Base-by-base conservation (phyloP, 2,888 invertebrate species). In the Acanthosepion lycidas region DNA sequence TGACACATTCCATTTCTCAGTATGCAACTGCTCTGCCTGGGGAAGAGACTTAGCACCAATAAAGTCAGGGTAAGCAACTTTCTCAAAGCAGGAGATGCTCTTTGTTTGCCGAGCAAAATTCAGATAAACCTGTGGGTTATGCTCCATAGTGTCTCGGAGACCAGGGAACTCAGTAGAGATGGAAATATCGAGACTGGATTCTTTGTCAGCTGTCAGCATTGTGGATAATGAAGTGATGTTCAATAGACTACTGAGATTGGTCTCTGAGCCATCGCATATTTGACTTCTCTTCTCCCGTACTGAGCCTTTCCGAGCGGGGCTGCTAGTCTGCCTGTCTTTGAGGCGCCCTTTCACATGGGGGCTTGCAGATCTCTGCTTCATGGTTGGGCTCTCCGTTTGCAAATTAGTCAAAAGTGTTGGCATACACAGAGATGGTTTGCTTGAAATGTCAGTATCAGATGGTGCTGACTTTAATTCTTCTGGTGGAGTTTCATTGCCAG, bases 31-130 rank as follows among this genome's bases (percentile, higher is more conserved):
- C 96, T 98, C 98, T 0, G 98, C 98, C 78, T 96, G 96, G 42
- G 96, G 96, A 0, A 97, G 97, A 48, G 98, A 98, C 93, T 96
- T 96, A 42, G 96, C 98, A 0, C 98, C 98, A 96, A 98, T 98
- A 97, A 98, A 97, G 96, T 98, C 98, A 42, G 98, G 98, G 97
- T 98, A 98, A 0, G 98, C 98, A 12, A 98, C 98, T 97, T 98
- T 98, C 64, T 98, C 98, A 97, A 98, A 98, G 15, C 98, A 98
- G 95, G 98, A 98, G 28, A 98, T 98, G 96, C 98, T 98, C 94
- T 97, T 96, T 0, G 97, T 97, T 91, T 96, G 93, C 12, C 96
- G 91, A 6, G 97, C 97, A 49, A 97, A 95, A 48, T 97, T 96
- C 91, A 96, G 95, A 95, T 97, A 97, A 8, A 97, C 93, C n/a